Base-by-base conservation (phyloP, 2,113 vertebrate species). In the Pelecanus crispus region DNA sequence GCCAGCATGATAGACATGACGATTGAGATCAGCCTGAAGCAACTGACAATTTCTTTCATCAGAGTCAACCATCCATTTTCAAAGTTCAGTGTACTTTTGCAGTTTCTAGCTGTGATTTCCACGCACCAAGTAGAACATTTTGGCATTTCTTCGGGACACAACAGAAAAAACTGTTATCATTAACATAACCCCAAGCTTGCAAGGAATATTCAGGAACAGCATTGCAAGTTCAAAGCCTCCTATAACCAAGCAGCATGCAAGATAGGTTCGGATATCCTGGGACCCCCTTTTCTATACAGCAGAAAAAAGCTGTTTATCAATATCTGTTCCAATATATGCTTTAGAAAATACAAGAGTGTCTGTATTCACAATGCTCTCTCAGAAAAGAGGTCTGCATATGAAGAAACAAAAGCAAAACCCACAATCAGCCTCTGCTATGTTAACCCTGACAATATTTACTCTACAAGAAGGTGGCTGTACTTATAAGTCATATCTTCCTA, bases 401-500 rank as follows among this genome's bases (percentile, higher is more conserved):
- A 77, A 47, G 19, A 58, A 89, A 61, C 20, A 53, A 20, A 75
- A 31, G 7, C 7, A 55, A 72, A 80, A 44, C 4, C 0, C 0
- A 38, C 0, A 0, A 86, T 17, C 16, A 77, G 24, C 6, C 38
- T 82, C 17, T 42, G 49, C 9, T 79, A 9, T 3, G 3, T 49
- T 45, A 84, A 28, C 36, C 11, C 22, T 68, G 22, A 67, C 19
- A 32, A 28, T 4, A 72, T 2, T 9, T 26, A 42, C 10, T 62
- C n/a, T n/a, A 17, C n/a, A 36, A 36, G 17, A 56, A 47, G 20
- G 56, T 36, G 32, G 71, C 36, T 72, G 31, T 18, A 40, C 28
- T 82, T 49, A 36, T 1, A 67, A 59, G 44, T 17, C 18, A 4
- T 14, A 80, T 28, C 62, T 83, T 75, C n/a, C 72, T 59, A 72